Base-by-base conservation (phyloP, 2,797 vertebrate species). In the Melanotaenia nigrans region DNA sequence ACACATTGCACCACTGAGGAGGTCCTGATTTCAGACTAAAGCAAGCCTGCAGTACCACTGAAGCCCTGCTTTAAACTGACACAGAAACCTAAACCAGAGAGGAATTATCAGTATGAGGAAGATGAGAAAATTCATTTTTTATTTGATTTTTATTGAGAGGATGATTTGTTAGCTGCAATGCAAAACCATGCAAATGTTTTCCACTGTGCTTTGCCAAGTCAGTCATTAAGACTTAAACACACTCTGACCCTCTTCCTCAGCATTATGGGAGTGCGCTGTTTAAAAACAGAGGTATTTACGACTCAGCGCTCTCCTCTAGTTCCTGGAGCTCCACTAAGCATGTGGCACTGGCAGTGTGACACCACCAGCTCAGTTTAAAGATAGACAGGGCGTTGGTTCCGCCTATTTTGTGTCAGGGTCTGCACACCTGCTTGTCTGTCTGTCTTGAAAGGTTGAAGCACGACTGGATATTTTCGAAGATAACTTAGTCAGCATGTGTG, bases 211-310 rank as follows among this genome's bases (percentile, higher is more conserved):
- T 18, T 53, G 84, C 82, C 85, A 82, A 74, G 68, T 13, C 25
- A 0, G 59, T 47, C 73, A 66, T 71, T 64, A 75, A 68, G 58
- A 54, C 68, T 28, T 40, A 35, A 57, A 77, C 75, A 61, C 87
- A 16, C 76, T 9, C 33, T 75, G 71, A 79, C 78, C 82, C 83
- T 73, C 65, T 49, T 78, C 78, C 63, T 67, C 49, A 3, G 74
- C 80, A 75, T 85, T 32, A 84, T 81, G 78, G 87, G 79, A 85
- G 82, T 57, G 61, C 78, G 78, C 82, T 6, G 81, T 89, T 89
- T 94, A 91, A 92, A 92, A 90, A 76, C 82, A 81, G 91, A 91
- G 83, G 86, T 92, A 93, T 94, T 92, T 93, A 92, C 86, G 89
- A 92, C 89, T 89, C 89, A 90, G 90, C 86, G 33, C 83, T 86